phyloP scores from a whole-genome alignment of 2,888 invertebrate genomes.

The Ormyrus rosae region DNA sequence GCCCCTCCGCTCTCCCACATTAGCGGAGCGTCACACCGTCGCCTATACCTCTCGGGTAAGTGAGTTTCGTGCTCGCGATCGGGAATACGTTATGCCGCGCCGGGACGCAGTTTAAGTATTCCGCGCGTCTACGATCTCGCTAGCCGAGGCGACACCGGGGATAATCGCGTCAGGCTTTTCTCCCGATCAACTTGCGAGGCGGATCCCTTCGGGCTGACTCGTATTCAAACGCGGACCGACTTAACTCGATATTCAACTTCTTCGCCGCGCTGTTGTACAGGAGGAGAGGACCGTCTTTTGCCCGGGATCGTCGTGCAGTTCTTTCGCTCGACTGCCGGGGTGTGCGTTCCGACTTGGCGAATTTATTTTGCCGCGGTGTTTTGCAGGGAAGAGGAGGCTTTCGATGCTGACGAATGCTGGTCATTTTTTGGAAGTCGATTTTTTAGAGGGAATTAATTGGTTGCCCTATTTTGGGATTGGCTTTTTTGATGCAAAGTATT shows the following conservation, averaged over 20 bases:
- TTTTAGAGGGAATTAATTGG: too few species aligned
- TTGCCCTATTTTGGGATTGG: too few species aligned
- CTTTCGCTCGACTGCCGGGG: constrained; percentile 58
- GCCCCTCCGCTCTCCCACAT: too few species aligned
- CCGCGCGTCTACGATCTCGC: constrained; percentile 60
- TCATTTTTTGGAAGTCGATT: too few species aligned
- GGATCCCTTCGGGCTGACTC: constrained; percentile 58
- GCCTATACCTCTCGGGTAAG: too few species aligned
- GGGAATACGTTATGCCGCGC: constrained; percentile 72
- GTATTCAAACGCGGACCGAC: constrained; percentile 71
- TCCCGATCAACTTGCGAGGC: constrained; percentile 48
- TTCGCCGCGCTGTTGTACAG: neutral
- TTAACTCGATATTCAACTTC: constrained; percentile 70
- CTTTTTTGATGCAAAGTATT: too few species aligned
- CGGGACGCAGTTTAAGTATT: constrained; percentile 67
- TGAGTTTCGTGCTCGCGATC: constrained; percentile 2
- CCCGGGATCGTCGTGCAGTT: neutral
- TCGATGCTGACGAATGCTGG: neutral
- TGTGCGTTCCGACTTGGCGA: constrained; percentile 45
- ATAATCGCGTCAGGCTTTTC: constrained; percentile 68
- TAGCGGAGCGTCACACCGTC: too few species aligned
- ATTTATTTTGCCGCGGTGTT: constrained; percentile 14
- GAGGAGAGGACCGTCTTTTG: neutral
- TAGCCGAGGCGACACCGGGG: constrained; percentile 45
- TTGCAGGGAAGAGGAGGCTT: too few species aligned